Base-by-base conservation (phyloP, 2,888 invertebrate genomes). In the Sarcophaga variegata region DNA sequence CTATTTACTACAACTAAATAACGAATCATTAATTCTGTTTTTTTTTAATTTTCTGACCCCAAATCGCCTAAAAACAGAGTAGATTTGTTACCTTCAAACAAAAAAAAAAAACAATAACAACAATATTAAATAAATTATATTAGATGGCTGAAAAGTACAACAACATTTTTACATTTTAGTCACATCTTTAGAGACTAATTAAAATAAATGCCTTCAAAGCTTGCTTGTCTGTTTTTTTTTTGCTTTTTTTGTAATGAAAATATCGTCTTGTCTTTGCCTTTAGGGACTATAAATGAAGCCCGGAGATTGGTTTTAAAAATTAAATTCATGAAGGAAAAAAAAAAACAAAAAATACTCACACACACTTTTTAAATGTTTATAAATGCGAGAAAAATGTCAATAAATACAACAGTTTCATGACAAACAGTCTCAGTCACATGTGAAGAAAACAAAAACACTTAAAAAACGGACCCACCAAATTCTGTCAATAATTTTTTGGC, bases 181-280 rank as follows among this genome's bases (percentile, higher is more conserved):
- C 92, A 91, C 92, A 91, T 89, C 90, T 89, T 76, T 87, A 84
- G 87, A 86, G 89, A 89, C 90, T 92, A 92, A 92, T 92, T 92
- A 92, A 92, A 92, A 91, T 92, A 90, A 91, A 92, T 91, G 90
- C 90, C 90, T 82, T 69, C 59, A 54, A 71, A 63, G 37, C 37
- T 37, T 37, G 37, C 1, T 5, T 1, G 37, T 37, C 6, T 37
- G 6, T 6, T 27, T 27, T 27, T 27, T 27, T 37, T 27, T 69
- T 59, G 77, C 89, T 76, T 80, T 66, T 76, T 71, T 66, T 81
- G 14, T 76, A 76, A 84, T 84, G 81, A 70, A 71, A 71, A 81
- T 76, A 71, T 79, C 71, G 62, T 81, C 67, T 62, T 25, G 14
- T 70, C 69, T 69, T 63, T 69, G 69, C 69, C 78, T 72, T 84